Evolutionary conservation across 1,140 invertebrate genomes (phyloP).

Genomic region (Euglossa dilemma): DNA sequence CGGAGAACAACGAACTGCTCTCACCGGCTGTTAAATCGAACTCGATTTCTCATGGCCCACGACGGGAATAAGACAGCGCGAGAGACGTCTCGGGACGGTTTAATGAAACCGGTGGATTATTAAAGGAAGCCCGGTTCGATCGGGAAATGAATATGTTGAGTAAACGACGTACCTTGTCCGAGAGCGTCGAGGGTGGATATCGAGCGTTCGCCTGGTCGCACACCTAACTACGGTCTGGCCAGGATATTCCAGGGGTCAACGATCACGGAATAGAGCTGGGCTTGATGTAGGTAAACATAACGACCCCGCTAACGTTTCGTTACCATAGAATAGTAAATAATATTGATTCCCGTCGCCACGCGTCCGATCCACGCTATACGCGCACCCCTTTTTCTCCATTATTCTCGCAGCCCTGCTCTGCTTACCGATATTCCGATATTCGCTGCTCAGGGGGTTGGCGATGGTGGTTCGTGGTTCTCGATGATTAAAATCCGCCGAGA

Average conservation of each 20-base stretch:
- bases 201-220: conserved; percentile 10
- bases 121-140: background rate
- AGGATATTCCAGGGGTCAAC: conserved; percentile 46
- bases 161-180: background rate
- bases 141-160: conserved; percentile 1
- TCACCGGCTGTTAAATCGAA: background rate
- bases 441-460: background rate
- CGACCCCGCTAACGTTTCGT: conserved; percentile 30
- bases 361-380: too few relatives aligned
- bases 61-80: background rate
- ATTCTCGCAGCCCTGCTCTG: background rate
- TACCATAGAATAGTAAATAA: conserved; percentile 34
- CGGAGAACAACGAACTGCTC: background rate
- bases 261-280: conserved; percentile 1
- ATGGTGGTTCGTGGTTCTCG: background rate
- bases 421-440: background rate
- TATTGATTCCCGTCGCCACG: conserved; percentile 24
- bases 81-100: background rate
- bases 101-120: background rate
- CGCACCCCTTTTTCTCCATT: background rate
- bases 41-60: background rate
- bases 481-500: background rate
- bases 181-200: conserved; percentile 13
- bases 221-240: background rate
- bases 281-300: conserved; percentile 30